Conservation (phyloP, 2,113 vertebrate genomes). For the Octodon degus region DNA sequence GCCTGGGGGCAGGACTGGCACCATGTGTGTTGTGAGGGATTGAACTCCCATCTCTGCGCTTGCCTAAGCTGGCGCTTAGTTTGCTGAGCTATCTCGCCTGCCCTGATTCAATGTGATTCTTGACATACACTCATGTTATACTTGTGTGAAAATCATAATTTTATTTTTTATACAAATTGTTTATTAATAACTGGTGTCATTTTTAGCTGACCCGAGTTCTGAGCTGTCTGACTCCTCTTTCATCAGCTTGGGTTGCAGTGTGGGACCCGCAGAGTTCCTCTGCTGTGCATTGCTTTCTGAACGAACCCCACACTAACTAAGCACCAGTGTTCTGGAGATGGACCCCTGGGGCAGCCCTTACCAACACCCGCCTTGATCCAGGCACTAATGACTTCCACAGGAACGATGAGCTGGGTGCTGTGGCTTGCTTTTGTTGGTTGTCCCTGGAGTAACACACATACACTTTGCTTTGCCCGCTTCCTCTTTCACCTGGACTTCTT, state of each 20-base stretch:
- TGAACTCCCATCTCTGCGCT: too few species aligned
- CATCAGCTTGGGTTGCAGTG: not conserved
- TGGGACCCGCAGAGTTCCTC: rapidly evolving
- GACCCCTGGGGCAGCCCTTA: not conserved
- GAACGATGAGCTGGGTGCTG: not conserved
- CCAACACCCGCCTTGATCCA: not conserved
- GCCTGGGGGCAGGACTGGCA: too few species aligned
- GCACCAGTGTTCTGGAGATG: not conserved
- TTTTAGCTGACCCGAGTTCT: not conserved
- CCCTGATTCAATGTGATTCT: too few species aligned
- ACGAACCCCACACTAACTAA: not conserved
- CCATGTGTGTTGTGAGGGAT: too few species aligned
- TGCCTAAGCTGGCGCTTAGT: too few species aligned
- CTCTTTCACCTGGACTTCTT: not conserved
- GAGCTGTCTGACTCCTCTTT: not conserved
- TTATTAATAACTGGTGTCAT: not conserved
- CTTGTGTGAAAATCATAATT: not conserved
- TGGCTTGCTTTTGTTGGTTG: not conserved
- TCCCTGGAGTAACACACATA: not conserved
- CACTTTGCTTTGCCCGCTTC: not conserved
- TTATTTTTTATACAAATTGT: not conserved
- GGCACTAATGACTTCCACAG: too few species aligned
- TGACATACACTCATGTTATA: not conserved
- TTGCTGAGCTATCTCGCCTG: too few species aligned
- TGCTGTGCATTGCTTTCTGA: not conserved